Percentiles rank a stretch among this genome's conserved stretches.
Evolutionary conservation across 2,797 vertebrate genomes (phyloP).

Genomic region (Acipenser ruthenus): DNA sequence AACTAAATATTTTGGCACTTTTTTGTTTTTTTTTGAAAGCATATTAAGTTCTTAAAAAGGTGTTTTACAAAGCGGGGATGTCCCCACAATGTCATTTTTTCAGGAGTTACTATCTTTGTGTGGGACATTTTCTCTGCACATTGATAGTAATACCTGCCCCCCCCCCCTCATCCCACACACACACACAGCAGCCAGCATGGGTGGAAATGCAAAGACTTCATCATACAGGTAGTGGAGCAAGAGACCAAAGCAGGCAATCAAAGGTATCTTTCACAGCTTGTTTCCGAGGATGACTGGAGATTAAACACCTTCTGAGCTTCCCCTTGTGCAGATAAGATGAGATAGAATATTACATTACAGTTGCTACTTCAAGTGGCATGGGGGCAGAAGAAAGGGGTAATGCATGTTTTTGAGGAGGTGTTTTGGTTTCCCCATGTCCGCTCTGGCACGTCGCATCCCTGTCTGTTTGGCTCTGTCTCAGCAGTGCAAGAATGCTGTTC

Average conservation of each 20-base stretch:
- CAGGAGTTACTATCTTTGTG: too few species aligned
- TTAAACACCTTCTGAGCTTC: slow-evolving; percentile 30
- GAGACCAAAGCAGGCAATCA: neutral
- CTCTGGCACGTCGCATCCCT: neutral
- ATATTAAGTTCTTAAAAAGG: too few species aligned
- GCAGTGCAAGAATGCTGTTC: neutral
- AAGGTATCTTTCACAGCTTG: slow-evolving; percentile 2
- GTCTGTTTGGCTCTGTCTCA: slow-evolving; percentile 2
- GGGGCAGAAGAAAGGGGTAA: slow-evolving; percentile 22
- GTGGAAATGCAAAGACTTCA: slow-evolving; percentile 19
- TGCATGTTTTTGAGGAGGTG: slow-evolving; percentile 12
- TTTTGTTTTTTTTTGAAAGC: too few species aligned
- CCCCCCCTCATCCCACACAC: slow-evolving; percentile 16
- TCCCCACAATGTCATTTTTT: too few species aligned
- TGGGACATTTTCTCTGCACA: too few species aligned
- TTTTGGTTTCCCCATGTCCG: slow-evolving; percentile 23
- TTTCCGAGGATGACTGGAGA: slow-evolving; percentile 29
- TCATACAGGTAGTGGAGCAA: slow-evolving; percentile 25
- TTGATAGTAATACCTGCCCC: slow-evolving; percentile 4
- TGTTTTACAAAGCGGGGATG: too few species aligned
- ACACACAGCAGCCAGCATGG: slow-evolving; percentile 21
- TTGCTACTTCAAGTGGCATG: slow-evolving; percentile 25
- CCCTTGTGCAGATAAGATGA: slow-evolving; percentile 23
- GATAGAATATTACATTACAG: slow-evolving; percentile 30
- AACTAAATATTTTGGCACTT: too few species aligned